These are phyloP conservation scores for Pachypanchax playfairii DNA, from an alignment of 2,113 vertebrate genomes.

Conservation along the genomic window DNA sequence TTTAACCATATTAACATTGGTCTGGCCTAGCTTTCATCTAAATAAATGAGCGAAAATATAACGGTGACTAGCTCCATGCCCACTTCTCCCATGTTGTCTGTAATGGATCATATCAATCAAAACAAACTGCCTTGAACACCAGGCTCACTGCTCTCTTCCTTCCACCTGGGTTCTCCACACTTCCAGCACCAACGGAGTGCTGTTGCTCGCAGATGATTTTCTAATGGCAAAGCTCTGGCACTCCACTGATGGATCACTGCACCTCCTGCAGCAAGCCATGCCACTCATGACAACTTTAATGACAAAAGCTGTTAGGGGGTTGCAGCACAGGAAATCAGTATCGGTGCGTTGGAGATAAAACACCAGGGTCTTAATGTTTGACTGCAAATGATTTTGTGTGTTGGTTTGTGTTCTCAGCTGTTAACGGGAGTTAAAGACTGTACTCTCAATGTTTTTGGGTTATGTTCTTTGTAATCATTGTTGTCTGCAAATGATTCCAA, in stretches of 20 bases:
- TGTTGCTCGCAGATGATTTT: constrained; percentile 76
- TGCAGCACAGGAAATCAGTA: constrained; percentile 44
- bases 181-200: constrained; percentile 63
- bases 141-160: constrained; percentile 18
- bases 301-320: constrained; percentile 56
- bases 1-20: constrained; percentile 16
- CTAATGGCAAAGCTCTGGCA: constrained; percentile 69
- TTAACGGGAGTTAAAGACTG: constrained; percentile 13
- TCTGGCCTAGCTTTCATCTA: constrained; percentile 49
- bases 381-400: constrained; percentile 51
- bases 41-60: constrained; percentile 70
- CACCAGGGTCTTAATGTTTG: constrained; percentile 47
- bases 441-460: not conserved
- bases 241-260: constrained; percentile 67
- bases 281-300: constrained; percentile 67
- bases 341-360: constrained; percentile 42
- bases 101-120: constrained; percentile 77
- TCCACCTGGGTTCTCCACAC: constrained; percentile 49
- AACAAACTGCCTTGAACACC: constrained; percentile 56
- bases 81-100: constrained; percentile 61
- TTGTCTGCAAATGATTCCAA: not conserved
- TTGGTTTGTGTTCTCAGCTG: constrained; percentile 14
- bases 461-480: not conserved
- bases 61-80: constrained; percentile 59
- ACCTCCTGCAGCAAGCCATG: constrained; percentile 69